Conservation (phyloP, 2,888 invertebrate genomes). For the Helicoverpa assulta region DNA sequence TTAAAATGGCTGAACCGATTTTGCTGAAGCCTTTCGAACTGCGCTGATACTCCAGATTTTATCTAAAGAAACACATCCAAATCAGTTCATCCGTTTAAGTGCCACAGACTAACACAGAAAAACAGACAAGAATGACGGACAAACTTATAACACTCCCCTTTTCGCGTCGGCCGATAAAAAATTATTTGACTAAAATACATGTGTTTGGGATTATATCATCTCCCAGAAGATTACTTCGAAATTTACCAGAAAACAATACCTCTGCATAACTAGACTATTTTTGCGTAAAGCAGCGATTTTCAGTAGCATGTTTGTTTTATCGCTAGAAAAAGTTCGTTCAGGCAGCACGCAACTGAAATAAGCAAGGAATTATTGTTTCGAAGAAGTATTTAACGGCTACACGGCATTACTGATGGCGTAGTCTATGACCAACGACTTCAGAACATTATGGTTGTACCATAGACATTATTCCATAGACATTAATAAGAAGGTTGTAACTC, state of each 20-base stretch:
- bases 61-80: background rate
- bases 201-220: background rate
- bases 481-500: background rate
- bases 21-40: too few species aligned
- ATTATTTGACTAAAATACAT: too few species aligned
- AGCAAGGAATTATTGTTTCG: constrained; percentile 71
- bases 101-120: background rate
- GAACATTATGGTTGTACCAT: background rate
- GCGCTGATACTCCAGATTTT: too few species aligned
- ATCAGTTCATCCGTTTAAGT: background rate
- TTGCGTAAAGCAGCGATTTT: constrained; percentile 17
- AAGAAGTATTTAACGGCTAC: constrained; percentile 64
- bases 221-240: background rate
- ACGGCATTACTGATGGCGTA: constrained; percentile 34
- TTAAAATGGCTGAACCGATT: too few species aligned
- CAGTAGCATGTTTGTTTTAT: constrained; percentile 32
- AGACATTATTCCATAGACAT: too few species aligned
- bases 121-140: too few species aligned
- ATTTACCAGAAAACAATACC: background rate
- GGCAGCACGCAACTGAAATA: constrained; percentile 67
- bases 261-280: constrained; percentile 3
- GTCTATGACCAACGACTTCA: constrained; percentile 25
- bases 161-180: too few species aligned
- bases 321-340: constrained; percentile 60
- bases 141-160: too few species aligned